Evolutionary conservation across 2,888 invertebrate genomes (phyloP).

Genomic region (Drosophila borborema): DNA sequence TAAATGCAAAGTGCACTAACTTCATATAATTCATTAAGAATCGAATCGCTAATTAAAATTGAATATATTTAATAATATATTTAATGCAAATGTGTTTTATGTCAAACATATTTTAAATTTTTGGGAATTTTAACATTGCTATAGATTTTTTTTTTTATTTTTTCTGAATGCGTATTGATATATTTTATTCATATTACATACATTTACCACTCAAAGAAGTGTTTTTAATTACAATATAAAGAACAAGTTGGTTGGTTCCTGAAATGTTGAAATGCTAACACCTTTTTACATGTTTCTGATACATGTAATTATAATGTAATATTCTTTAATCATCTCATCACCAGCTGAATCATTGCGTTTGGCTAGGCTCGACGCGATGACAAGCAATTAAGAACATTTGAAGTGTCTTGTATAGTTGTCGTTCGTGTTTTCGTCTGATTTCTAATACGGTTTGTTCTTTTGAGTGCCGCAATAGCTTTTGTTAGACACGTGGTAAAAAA

Average conservation of each 20-base stretch:
- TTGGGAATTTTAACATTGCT: too few relatives aligned
- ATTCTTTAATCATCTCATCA: not conserved
- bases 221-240: not conserved
- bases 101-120: too few relatives aligned
- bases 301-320: conserved; percentile 17
- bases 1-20: too few relatives aligned
- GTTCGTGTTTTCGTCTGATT: not conserved
- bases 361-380: conserved; percentile 15
- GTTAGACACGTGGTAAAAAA: conserved; percentile 29
- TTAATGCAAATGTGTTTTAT: too few relatives aligned
- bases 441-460: not conserved
- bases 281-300: not conserved
- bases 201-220: not conserved
- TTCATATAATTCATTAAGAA: too few relatives aligned
- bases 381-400: conserved; percentile 33
- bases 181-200: too few relatives aligned
- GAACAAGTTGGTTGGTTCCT: not conserved
- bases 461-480: not conserved
- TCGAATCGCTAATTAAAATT: too few relatives aligned
- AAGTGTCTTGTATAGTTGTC: conserved; percentile 14
- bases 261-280: not conserved
- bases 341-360: conserved; percentile 25
- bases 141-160: too few relatives aligned
- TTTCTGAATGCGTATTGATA: too few relatives aligned
- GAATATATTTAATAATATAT: too few relatives aligned